Evolutionary conservation across 2,888 invertebrate species (phyloP).

Genomic region (Barypeithes pellucidus): DNA sequence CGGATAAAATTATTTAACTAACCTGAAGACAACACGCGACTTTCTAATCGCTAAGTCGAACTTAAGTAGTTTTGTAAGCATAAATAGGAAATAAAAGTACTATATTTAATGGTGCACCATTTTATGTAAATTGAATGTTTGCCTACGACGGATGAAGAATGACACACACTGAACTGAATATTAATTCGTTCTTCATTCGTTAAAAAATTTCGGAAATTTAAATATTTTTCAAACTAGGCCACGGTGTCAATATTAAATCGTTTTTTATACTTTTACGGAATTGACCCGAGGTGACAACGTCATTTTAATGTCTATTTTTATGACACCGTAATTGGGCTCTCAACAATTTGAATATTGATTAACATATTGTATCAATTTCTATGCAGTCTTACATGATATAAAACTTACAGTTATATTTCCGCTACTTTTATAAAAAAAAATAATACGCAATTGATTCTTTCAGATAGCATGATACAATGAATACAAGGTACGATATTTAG

Average conservation of each 20-base stretch:
- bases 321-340: background rate
- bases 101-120: background rate
- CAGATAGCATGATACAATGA: too few species aligned
- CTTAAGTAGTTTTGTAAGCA: too few species aligned
- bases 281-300: background rate
- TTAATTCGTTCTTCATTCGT: background rate
- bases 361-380: too few species aligned
- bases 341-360: background rate
- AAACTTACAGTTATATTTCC: too few species aligned
- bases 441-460: too few species aligned
- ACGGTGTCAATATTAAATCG: slow-evolving; percentile 7
- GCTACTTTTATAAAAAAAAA: too few species aligned
- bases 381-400: too few species aligned
- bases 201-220: slow-evolving; percentile 10
- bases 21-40: background rate
- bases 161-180: slow-evolving; percentile 11
- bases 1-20: background rate
- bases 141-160: background rate
- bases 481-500: too few species aligned
- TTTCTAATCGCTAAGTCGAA: background rate
- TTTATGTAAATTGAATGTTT: slow-evolving; percentile 15
- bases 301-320: background rate
- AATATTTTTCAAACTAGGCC: slow-evolving; percentile 3
- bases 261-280: background rate
- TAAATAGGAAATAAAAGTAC: background rate